Evolutionary conservation across 2,888 invertebrate genomes (phyloP).

Genomic region (Fragum sueziense): DNA sequence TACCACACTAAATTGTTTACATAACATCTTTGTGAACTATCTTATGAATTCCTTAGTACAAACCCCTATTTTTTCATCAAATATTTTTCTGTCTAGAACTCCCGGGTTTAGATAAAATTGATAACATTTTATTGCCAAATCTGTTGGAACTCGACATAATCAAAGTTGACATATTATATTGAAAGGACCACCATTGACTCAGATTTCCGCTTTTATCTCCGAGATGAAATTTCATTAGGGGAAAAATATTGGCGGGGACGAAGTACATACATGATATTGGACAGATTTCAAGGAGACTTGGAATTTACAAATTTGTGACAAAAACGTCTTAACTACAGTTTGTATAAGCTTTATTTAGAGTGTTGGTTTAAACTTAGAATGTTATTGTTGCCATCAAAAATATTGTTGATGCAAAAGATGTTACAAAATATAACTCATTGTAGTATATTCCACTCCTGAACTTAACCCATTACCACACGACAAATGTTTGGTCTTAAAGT

Average conservation of each 20-base stretch:
- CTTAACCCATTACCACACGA: background rate
- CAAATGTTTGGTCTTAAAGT: background rate
- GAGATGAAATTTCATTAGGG: conserved; percentile 57
- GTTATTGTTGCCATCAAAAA: too few species aligned
- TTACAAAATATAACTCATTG: too few species aligned
- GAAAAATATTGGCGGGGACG: conserved; percentile 32
- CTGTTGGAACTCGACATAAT: conserved; percentile 40
- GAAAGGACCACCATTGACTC: conserved; percentile 33
- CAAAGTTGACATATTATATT: conserved; percentile 45
- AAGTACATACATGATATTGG: conserved; percentile 37
- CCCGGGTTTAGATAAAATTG: conserved; percentile 9
- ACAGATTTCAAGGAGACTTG: conserved; percentile 27
- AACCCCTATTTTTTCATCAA: background rate
- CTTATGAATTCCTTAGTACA: too few species aligned
- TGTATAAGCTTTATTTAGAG: too few species aligned
- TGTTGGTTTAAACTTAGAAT: too few species aligned
- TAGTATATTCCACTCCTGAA: background rate
- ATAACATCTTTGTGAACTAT: too few species aligned
- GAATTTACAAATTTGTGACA: too few species aligned
- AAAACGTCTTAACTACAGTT: too few species aligned
- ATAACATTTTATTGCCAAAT: conserved; percentile 32
- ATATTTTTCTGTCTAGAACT: conserved; percentile 1
- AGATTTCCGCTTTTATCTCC: conserved; percentile 44
- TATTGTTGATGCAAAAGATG: too few species aligned
- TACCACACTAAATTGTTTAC: too few species aligned